Evolutionary conservation across 2,113 vertebrate genomes (phyloP), one percentile per base, ranked within the genome.

Genomic region (Gallinago media): DNA sequence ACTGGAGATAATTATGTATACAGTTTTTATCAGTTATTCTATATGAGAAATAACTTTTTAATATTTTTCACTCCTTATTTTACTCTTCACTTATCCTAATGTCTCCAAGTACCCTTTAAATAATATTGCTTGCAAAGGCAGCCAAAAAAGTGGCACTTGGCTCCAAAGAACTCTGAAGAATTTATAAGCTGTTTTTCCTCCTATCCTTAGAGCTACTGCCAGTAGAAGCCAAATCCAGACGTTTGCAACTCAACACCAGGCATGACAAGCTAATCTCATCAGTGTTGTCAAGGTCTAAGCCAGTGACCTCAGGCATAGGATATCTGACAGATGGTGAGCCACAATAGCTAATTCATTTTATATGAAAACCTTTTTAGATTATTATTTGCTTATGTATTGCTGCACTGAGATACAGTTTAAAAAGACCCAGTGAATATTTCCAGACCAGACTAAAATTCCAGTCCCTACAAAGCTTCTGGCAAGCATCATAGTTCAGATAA

Each of bases 121-220:
- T 79, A 95, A 87, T 36, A 91, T n/a, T 73, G 26, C 38, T 97
- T 96, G 54, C 85, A 95, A 97, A 95, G 75, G 25, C 70, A 95
- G 84, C 67, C 7, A 70, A 91, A 92, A 91, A 96, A 90, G 68
- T 91, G 90, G 31, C 65, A 91, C 55, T 97, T 94, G 92, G 91
- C 92, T 97, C 87, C 62, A 95, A 96, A 90, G 89, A 91, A 86
- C 66, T 15, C 92, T 91, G 95, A 96, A 97, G 89, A 97, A 98
- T 98, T 97, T 97, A 97, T 96, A 97, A 96, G 49, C 91, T 98
- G 82, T 94, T 98, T 97, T 98, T 81, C 81, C 71, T 97, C 55
- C 82, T 96, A 20, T 89, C 70, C 88, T 93, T 92, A 76, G 58
- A 96, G 66, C 86, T 88, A 86, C 42, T 95, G 92, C 85, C 91